Conservation (phyloP, 2,797 vertebrate genomes). For the Acipenser oxyrinchus region DNA sequence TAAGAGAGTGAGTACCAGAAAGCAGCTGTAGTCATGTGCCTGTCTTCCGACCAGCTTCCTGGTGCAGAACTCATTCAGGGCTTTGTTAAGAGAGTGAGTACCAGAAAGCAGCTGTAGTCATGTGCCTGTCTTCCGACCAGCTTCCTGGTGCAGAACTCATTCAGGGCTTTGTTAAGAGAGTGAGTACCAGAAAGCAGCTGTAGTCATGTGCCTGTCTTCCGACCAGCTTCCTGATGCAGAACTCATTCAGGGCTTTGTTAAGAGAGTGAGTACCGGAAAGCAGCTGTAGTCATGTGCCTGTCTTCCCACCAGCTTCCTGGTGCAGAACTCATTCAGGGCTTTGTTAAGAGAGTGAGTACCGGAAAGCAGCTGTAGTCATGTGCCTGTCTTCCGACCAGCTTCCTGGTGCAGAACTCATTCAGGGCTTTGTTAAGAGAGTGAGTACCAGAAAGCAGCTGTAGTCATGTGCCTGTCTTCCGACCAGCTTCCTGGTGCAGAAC, state of each 20-base stretch:
- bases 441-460: slow-evolving; percentile 34
- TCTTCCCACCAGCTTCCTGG: slow-evolving; percentile 70
- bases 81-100: slow-evolving; percentile 86
- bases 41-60: slow-evolving; percentile 69
- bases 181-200: slow-evolving; percentile 45
- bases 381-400: slow-evolving; percentile 73
- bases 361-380: slow-evolving; percentile 35
- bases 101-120: slow-evolving; percentile 24
- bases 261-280: slow-evolving; percentile 69
- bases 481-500: slow-evolving; percentile 72
- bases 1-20: slow-evolving; percentile 73
- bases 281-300: slow-evolving; percentile 61
- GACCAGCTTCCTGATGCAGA: slow-evolving; percentile 74
- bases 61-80: slow-evolving; percentile 83
- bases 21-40: slow-evolving; percentile 55
- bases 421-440: slow-evolving; percentile 91
- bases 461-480: slow-evolving; percentile 71
- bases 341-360: slow-evolving; percentile 83
- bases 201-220: slow-evolving; percentile 69
- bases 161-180: slow-evolving; percentile 89
- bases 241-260: slow-evolving; percentile 85
- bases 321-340: slow-evolving; percentile 82
- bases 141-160: slow-evolving; percentile 77
- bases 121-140: slow-evolving; percentile 72
- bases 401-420: slow-evolving; percentile 77